A percentile compares a stretch with the other conserved stretches of the same genome.
Evolutionary conservation across 2,113 vertebrate species (phyloP).

Genomic region (Conger conger): DNA sequence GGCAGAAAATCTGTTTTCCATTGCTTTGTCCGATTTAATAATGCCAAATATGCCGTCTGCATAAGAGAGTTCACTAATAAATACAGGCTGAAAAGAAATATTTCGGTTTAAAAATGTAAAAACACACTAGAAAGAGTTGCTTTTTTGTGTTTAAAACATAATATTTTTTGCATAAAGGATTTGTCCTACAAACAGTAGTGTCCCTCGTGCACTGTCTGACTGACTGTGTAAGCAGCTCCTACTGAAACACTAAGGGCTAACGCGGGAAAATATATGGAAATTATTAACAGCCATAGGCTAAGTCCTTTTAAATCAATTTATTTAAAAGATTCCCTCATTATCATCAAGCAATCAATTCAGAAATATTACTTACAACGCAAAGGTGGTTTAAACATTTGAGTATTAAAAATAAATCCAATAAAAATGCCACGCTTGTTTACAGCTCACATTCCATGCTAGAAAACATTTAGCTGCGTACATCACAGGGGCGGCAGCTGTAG

Average conservation of each 20-base stretch:
- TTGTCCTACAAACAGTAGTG: neutral
- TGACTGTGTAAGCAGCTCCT: neutral
- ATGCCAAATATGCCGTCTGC: constrained; percentile 18
- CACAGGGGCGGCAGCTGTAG: constrained; percentile 26
- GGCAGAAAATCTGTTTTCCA: constrained; percentile 35
- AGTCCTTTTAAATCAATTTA: neutral
- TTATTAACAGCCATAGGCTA: neutral
- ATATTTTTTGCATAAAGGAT: neutral
- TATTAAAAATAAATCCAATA: neutral
- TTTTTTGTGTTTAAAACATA: neutral
- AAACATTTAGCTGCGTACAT: neutral
- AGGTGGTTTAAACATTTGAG: no score
- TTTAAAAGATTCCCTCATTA: neutral
- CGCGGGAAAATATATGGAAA: neutral
- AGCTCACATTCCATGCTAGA: neutral
- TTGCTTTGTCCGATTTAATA: constrained; percentile 30
- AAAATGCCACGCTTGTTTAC: neutral
- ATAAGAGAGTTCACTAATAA: constrained; percentile 15
- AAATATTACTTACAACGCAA: no score
- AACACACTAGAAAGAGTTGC: neutral
- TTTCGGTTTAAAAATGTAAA: neutral
- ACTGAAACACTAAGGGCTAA: neutral
- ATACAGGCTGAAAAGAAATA: neutral
- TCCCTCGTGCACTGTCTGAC: neutral
- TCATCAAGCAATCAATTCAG: neutral